phyloP scores from a whole-genome alignment of 2,888 invertebrate genomes.

The Tenthredo amoena region DNA sequence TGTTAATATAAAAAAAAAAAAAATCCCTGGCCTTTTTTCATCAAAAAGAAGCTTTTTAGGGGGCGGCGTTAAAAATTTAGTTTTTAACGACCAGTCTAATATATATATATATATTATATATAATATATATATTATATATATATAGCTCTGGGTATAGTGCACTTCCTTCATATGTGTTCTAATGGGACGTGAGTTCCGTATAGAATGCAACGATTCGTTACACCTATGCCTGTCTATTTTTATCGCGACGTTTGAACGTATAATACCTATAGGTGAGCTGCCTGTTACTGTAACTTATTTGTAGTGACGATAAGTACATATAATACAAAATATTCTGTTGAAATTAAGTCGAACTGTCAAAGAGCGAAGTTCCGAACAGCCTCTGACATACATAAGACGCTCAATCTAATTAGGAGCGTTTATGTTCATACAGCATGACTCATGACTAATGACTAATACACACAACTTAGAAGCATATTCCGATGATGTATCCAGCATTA shows the following conservation, averaged over 20 bases:
- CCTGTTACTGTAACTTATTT: neutral
- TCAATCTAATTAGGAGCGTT: neutral
- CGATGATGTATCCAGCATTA: neutral
- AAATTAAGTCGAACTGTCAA: too few relatives aligned
- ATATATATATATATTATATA: too few relatives aligned
- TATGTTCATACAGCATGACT: neutral
- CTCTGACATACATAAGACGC: neutral
- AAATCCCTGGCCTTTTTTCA: too few relatives aligned
- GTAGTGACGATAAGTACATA: neutral
- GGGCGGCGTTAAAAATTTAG: too few relatives aligned
- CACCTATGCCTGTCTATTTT: neutral
- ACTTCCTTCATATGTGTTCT: neutral
- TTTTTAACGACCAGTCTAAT: too few relatives aligned
- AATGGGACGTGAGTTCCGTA: neutral
- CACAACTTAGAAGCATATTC: neutral
- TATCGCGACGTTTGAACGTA: neutral
- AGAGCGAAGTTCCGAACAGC: neutral
- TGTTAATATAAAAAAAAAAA: too few relatives aligned
- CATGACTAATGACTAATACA: neutral
- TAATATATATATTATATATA: too few relatives aligned
- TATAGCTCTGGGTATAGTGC: neutral
- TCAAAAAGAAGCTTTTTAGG: too few relatives aligned
- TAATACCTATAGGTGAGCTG: neutral
- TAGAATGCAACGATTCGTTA: neutral
- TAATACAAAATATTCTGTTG: neutral